phyloP scores from a whole-genome alignment of 1,140 invertebrate species.

The Oscheius sp. region DNA sequence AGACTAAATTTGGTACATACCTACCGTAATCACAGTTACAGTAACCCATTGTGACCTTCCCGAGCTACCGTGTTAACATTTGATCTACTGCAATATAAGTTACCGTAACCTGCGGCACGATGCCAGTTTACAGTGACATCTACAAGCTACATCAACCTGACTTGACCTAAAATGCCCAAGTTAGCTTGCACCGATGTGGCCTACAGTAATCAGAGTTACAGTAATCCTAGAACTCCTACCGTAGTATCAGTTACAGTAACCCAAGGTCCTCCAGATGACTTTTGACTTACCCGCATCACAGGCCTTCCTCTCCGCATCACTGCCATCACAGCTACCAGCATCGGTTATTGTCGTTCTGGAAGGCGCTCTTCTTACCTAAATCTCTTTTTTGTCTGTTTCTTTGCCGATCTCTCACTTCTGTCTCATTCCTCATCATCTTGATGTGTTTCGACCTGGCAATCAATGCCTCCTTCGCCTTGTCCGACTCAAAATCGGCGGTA shows the following conservation, averaged over 20 bases:
- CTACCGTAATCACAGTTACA: no score
- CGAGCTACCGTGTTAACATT: no score
- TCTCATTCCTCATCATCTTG: background rate
- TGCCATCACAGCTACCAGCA: conserved; percentile 22
- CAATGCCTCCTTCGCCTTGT: background rate
- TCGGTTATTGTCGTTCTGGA: background rate
- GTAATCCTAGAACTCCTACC: no score
- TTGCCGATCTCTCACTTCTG: background rate
- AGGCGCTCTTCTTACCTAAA: background rate
- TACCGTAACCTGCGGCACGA: no score
- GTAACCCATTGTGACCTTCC: no score
- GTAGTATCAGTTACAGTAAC: background rate
- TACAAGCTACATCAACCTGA: no score
- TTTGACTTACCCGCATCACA: conserved; percentile 29
- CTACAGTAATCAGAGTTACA: no score
- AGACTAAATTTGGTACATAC: no score
- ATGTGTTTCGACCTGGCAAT: background rate
- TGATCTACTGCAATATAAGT: no score
- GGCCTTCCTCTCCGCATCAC: conserved; percentile 28
- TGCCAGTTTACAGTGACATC: no score
- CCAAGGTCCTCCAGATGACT: background rate
- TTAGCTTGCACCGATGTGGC: no score
- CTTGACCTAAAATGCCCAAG: no score
- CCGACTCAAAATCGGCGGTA: background rate
- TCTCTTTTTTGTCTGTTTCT: background rate